Base-by-base conservation (phyloP, 2,888 invertebrate species). In the Sesia bembeciformis region DNA sequence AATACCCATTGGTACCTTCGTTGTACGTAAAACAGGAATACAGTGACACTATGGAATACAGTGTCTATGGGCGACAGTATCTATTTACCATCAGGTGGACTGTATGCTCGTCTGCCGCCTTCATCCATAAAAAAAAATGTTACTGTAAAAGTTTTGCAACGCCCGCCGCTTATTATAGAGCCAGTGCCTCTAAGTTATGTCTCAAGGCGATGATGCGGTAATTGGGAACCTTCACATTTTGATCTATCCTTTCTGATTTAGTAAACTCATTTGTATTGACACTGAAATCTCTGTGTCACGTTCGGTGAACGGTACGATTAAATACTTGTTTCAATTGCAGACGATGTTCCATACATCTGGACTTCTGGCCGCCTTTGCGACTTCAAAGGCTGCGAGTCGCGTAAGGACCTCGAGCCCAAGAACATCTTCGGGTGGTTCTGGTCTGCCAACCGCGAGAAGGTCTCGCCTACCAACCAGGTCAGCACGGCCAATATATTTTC, bases 311-410 rank as follows among this genome's bases (percentile, higher is more conserved):
- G 39, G 38, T 39, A 3, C 7, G 38, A 39, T 5, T 50, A 38
- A 23, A 50, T 38, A 50, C 3, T 50, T 50, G 39, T 50, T 5
- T 38, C 50, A 8, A 52, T 84, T 78, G 41, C 81, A 94, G 94
- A 96, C 66, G 95, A 96, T 78, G 94, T 96, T 52, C 96, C 96
- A 3, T 97, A 96, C 90, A 97, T 97, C 74, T 97, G 97, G 97
- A 97, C 97, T 7, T 95, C 96, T 4, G 97, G 97, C 54, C 94
- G 97, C 66, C 92, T 97, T 57, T 97, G 97, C 76, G 97, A 97
- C 91, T 97, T 97, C 91, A 96, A 96, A 77, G 97, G 97, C 57
- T 97, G 97, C 81, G 96, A 96, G 78, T 93, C 94, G 64, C 93
- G 97, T 62, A 91, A 92, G 58, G 97, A 97, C 75, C 90, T 97